These are phyloP conservation scores for Salmo trutta DNA, from an alignment of 2,797 vertebrate species.

Conservation along the genomic window DNA sequence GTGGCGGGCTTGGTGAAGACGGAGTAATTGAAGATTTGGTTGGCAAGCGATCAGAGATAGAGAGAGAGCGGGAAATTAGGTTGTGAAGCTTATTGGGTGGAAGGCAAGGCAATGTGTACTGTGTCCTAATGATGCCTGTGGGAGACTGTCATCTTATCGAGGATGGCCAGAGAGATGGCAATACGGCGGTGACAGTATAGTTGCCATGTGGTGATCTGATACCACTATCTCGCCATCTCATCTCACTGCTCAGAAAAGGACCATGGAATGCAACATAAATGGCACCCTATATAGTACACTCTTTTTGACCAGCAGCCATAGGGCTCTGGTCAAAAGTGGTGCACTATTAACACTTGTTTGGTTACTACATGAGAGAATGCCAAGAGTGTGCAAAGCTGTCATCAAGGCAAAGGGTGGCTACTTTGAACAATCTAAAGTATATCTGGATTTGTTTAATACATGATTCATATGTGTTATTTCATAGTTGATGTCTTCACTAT, in stretches of 20 bases:
- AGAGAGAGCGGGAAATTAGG: not conserved
- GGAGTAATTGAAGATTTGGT: not conserved
- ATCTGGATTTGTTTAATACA: too few relatives aligned
- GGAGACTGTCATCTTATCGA: not conserved
- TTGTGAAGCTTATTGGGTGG: not conserved
- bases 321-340: too few relatives aligned
- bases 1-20: not conserved
- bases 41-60: not conserved
- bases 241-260: not conserved
- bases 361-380: too few relatives aligned
- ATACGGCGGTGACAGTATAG: constrained; percentile 5
- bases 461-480: too few relatives aligned
- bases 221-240: not conserved
- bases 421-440: too few relatives aligned
- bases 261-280: not conserved
- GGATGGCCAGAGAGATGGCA: not conserved
- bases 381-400: too few relatives aligned
- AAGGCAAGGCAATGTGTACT: not conserved
- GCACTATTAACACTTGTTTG: too few relatives aligned
- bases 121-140: not conserved
- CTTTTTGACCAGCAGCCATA: too few relatives aligned
- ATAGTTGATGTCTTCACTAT: too few relatives aligned
- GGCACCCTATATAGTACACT: not conserved
- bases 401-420: too few relatives aligned
- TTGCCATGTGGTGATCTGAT: not conserved